These are phyloP conservation scores for Xenentodon cancila DNA, from an alignment of 2,797 vertebrate genomes.

Conservation along the genomic window DNA sequence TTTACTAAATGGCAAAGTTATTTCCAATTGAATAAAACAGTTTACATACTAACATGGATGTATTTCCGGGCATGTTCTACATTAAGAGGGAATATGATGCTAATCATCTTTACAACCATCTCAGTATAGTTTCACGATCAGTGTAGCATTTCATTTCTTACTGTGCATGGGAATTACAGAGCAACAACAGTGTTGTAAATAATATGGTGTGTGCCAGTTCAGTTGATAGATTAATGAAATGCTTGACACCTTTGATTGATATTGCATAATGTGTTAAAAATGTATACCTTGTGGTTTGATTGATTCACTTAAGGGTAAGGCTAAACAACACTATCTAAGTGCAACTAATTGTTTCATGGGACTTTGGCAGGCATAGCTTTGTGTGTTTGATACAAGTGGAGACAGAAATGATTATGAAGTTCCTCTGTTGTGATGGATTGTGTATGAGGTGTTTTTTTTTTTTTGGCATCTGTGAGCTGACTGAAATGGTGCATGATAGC, in stretches of 20 bases:
- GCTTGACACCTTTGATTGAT: constrained; percentile 19
- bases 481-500: constrained; percentile 50
- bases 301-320: constrained; percentile 8
- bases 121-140: constrained; percentile 54
- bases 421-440: constrained; percentile 21
- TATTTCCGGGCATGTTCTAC: neutral
- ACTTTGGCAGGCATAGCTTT: neutral
- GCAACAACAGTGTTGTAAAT: constrained; percentile 16
- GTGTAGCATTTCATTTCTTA: constrained; percentile 58
- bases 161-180: constrained; percentile 30
- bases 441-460: constrained; percentile 32
- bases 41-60: constrained; percentile 21
- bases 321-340: neutral
- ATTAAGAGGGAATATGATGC: constrained; percentile 22
- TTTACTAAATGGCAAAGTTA: constrained; percentile 9
- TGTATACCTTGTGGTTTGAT: constrained; percentile 16
- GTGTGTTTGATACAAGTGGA: neutral
- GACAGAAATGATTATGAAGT: constrained; percentile 11
- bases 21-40: constrained; percentile 14
- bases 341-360: constrained; percentile 16
- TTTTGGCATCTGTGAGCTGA: constrained; percentile 25
- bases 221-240: constrained; percentile 30
- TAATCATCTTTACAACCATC: constrained; percentile 41
- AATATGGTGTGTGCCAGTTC: constrained; percentile 34
- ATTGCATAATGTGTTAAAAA: constrained; percentile 23